Conservation (phyloP, 2,113 vertebrate genomes). For the Struthio camelus region DNA sequence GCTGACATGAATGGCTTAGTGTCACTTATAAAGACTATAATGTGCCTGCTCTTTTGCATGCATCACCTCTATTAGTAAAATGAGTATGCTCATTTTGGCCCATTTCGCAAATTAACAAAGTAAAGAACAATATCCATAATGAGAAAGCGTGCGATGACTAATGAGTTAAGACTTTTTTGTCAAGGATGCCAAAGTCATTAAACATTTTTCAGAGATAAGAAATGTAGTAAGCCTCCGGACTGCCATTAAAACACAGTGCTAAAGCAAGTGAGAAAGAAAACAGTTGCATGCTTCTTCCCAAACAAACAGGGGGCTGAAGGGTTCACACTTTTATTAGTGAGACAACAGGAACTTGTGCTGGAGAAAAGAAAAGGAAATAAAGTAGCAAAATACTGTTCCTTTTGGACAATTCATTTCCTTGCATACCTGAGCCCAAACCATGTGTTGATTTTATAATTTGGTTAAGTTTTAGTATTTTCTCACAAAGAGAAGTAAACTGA, state of each 20-base stretch:
- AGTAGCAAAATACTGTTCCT: neutral
- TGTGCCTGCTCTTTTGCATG: neutral
- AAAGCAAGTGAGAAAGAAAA: neutral
- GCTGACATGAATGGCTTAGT: neutral
- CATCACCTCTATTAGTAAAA: neutral
- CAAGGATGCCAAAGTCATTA: neutral
- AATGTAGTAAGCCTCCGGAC: neutral
- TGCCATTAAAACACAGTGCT: neutral
- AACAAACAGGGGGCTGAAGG: neutral
- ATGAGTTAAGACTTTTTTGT: neutral
- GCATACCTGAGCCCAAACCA: neutral
- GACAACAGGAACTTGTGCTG: neutral
- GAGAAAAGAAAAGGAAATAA: neutral
- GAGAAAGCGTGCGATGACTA: constrained; percentile 10
- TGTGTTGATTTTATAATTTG: neutral
- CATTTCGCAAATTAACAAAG: neutral
- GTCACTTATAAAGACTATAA: neutral
- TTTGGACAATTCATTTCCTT: neutral
- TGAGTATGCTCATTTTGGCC: neutral
- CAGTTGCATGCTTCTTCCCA: neutral
- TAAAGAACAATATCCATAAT: neutral
- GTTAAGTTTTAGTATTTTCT: neutral
- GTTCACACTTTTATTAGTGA: neutral
- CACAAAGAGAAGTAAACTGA: neutral
- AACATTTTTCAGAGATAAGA: neutral